Base-by-base conservation (phyloP, 1,140 invertebrate genomes). In the Caenorhabditis brenneri region DNA sequence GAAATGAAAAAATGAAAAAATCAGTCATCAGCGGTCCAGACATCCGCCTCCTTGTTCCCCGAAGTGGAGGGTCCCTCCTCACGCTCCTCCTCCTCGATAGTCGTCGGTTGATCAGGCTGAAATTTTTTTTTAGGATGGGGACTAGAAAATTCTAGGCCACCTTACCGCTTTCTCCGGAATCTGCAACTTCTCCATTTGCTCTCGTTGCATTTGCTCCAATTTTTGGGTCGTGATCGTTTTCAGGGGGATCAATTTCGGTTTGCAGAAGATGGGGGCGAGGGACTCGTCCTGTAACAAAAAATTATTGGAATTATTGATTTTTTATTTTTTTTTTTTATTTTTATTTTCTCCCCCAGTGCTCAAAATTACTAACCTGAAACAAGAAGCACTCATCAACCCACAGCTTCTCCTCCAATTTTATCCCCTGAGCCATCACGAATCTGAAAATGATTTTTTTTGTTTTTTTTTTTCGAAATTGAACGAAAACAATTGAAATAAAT, bases 161-260 rank as follows among this genome's bases (percentile, higher is more conserved):
- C 58, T 74, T n/a, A n/a, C 19, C 36, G n/a, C 9, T 60, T 29
- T 19, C 31, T 39, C 65, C 31, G 65, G 65, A 42, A 42, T 19
- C 65, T 42, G 33, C 33, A 74, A 12, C 29, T 42, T 74, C 36
- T 74, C 65, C 65, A 74, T 74, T 42, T 74, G 65, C 3, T 82
- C 81, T 29, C 27, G 10, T 49, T 85, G 84, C 84, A 85, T 85
- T 69, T 85, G 39, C 33, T 85, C 79, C 2, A 85, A 55, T 36
- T 85, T 85, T 42, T 85, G 79, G n/a, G 80, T 69, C 15, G 84
- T 85, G 16, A 85, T 60, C 0, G 84, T 81, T 36, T 85, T 85
- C 29, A 85, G 33, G 9, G 84, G 84, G 16, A 85, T 65, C 2
- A 85, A 60, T n/a, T 85, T 85, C 2, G 84, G 84, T 39, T 85